Evolutionary conservation across 1,140 invertebrate genomes (phyloP), one percentile per base, ranked within the genome.

Genomic region (Euwallacea fornicatus): DNA sequence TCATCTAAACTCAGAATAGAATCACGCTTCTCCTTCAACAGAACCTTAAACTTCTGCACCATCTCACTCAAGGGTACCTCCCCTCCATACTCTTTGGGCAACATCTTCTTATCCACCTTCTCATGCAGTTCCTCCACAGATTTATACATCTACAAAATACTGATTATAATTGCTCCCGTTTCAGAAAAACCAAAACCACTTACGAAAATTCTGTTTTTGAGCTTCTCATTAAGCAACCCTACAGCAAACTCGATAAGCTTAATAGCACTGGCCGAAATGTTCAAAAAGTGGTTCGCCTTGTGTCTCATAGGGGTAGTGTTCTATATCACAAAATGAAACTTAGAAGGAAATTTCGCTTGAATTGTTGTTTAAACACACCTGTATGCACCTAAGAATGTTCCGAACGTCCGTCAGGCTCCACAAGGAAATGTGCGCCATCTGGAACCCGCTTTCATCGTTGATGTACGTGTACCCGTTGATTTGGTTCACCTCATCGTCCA

Each of bases 291-390:
- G 0, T 93, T 91, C 73, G 90, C 84, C 78, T 95, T 95, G 79
- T 94, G 92, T 10, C 93, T 85, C 87, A 94, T 92, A 0, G 93
- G 93, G n/a, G 92, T 90, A 0, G 92, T 92, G 80, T 92, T 93
- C 90, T 93, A 83, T 50, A 6, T 11, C 46, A 50, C 83, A 78
- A 72, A 2, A 6, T 11, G 7, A 4, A 50, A 50, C 9, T 11
- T 50, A 78, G 76, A 50, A 11, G 46, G 46, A 50, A 11, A 50
- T 50, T 33, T 50, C 46, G 13, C 46, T 50, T 50, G 46, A 50
- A 50, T 50, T 6, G 46, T 50, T 50, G 2, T 7, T 61, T 61
- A 13, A 33, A 16, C 21, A 80, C 80, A 89, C 88, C 84, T 92
- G 91, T 77, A 93, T 90, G 81, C 91, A 93, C 76, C 89, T 86